These are phyloP conservation scores for Aphelocoma californica DNA, from an alignment of 2,797 vertebrate genomes.

Conservation along the genomic window DNA sequence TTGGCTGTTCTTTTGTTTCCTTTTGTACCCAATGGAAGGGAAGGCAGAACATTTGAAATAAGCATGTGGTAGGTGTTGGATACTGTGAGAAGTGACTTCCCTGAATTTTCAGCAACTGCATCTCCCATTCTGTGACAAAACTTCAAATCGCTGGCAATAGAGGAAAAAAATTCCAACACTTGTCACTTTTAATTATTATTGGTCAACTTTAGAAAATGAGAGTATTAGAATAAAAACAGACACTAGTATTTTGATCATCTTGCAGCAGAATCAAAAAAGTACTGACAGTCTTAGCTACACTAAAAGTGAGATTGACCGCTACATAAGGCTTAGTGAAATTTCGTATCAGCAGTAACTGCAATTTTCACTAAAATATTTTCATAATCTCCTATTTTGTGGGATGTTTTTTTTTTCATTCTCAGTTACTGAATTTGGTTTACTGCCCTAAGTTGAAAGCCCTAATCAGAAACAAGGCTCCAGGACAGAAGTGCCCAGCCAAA, in stretches of 20 bases:
- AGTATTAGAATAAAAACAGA: background rate
- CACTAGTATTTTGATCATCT: background rate
- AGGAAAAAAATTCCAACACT: background rate
- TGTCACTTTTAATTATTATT: background rate
- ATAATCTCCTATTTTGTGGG: background rate
- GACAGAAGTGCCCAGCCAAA: background rate
- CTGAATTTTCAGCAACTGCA: background rate
- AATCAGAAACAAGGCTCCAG: background rate
- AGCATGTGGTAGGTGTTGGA: too few relatives aligned
- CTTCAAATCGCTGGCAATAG: background rate
- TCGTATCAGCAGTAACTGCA: background rate
- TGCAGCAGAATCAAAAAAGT: background rate
- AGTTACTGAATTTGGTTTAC: background rate
- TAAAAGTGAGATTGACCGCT: background rate
- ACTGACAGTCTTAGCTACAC: accelerated
- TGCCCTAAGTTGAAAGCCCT: background rate
- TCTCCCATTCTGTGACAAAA: background rate
- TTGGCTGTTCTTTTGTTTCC: background rate
- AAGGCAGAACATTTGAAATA: background rate
- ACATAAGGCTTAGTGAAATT: background rate
- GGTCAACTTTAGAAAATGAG: background rate
- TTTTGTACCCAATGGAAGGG: background rate
- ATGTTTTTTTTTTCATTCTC: background rate
- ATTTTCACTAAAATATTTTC: background rate
- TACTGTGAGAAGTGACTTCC: background rate